Conservation (phyloP, 2,888 invertebrate genomes). For the Temnothorax unifasciatus region DNA sequence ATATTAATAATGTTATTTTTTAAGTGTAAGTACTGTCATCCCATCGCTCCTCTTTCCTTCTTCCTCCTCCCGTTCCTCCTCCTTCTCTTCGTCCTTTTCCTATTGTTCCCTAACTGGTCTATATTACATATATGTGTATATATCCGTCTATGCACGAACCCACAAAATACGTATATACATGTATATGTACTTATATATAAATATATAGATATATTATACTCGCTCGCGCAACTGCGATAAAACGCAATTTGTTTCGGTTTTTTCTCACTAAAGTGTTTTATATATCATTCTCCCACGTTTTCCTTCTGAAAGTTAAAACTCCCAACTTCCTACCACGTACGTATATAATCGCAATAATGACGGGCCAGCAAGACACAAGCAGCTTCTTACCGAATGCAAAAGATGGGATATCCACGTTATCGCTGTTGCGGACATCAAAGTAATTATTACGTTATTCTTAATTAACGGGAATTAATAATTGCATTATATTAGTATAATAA, state of each 20-base stretch:
- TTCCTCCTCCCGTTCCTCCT: neutral
- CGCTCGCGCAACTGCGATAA: conserved; percentile 71
- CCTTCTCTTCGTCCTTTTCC: conserved; percentile 3
- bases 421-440: conserved; percentile 58
- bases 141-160: conserved; percentile 75
- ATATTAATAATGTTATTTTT: conserved; percentile 82
- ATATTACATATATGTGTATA: conserved; percentile 67
- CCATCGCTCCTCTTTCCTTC: conserved; percentile 3
- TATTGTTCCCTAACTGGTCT: conserved; percentile 58
- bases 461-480: conserved; percentile 84
- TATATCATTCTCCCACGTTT: neutral
- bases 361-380: neutral
- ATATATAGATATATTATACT: conserved; percentile 60
- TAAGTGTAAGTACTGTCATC: conserved; percentile 81
- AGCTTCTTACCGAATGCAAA: conserved; percentile 17
- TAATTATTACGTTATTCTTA: conserved; percentile 78
- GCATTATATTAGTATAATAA: conserved; percentile 84
- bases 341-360: neutral
- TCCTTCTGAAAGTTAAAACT: neutral
- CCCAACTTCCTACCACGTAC: neutral
- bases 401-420: conserved; percentile 36
- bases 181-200: conserved; percentile 80
- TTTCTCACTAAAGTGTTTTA: conserved; percentile 10
- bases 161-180: conserved; percentile 71
- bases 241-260: conserved; percentile 29